Evolutionary conservation across 1,140 invertebrate genomes (phyloP).

Genomic region (Mya arenaria): DNA sequence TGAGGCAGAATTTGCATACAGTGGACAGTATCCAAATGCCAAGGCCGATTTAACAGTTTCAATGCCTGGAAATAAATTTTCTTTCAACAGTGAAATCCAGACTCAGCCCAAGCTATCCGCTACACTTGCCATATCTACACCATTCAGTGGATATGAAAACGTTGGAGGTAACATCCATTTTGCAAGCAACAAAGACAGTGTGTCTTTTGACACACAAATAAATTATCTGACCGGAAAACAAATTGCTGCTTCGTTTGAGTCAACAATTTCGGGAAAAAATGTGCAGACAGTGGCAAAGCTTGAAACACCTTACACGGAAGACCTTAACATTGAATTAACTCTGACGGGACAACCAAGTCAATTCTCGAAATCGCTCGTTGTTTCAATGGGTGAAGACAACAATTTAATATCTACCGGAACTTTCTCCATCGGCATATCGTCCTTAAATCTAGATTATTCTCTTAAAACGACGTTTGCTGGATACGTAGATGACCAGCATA

Average conservation of each 20-base stretch:
- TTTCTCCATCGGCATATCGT: background rate
- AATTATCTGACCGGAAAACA: constrained; percentile 23
- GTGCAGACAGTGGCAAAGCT: constrained; percentile 22
- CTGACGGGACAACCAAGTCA: constrained; percentile 7
- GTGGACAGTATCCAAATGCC: constrained; percentile 17
- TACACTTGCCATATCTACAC: background rate
- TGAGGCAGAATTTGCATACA: constrained; percentile 6
- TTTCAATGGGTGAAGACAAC: constrained; percentile 1
- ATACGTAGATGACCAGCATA: constrained; percentile 8
- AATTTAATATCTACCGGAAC: background rate
- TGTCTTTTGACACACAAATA: background rate
- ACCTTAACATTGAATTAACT: constrained; percentile 30
- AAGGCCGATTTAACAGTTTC: background rate
- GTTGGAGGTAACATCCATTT: background rate
- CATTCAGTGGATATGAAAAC: constrained; percentile 5
- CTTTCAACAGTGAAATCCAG: background rate
- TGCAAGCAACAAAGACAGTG: background rate
- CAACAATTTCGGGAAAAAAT: background rate
- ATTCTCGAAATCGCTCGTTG: background rate
- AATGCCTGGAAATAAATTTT: constrained; percentile 2
- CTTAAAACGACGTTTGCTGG: background rate
- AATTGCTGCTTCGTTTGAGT: constrained; percentile 2
- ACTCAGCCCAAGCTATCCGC: background rate
- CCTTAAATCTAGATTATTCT: constrained; percentile 15
- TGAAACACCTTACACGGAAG: constrained; percentile 37